Conservation (phyloP, 2,888 invertebrate genomes). For the Cryptocephalus primarius region DNA sequence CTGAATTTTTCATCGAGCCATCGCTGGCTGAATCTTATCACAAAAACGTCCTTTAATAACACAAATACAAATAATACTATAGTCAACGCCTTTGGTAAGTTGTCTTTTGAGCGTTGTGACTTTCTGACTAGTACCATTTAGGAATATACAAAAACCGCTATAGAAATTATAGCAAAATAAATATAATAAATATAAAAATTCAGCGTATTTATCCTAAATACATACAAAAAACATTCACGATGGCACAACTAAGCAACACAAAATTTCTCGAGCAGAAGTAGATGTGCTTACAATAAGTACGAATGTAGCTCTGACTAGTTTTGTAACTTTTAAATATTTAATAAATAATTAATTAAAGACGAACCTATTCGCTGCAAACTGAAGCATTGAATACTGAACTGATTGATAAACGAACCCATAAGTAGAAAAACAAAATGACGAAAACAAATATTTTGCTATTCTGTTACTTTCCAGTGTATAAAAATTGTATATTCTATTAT, state of each 20-base stretch:
- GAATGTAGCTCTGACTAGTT: constrained; percentile 40
- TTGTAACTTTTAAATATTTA: constrained; percentile 33
- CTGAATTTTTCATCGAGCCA: too few relatives aligned
- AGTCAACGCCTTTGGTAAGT: neutral
- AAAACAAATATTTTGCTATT: too few relatives aligned
- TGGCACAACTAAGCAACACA: too few relatives aligned
- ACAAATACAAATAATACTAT: too few relatives aligned
- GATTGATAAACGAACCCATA: too few relatives aligned
- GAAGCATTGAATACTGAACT: too few relatives aligned
- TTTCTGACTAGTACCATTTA: constrained; percentile 31
- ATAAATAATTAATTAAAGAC: constrained; percentile 25
- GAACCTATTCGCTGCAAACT: too few relatives aligned
- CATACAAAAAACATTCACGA: neutral
- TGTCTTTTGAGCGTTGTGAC: constrained; percentile 20
- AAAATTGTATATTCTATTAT: too few relatives aligned
- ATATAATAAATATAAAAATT: constrained; percentile 16
- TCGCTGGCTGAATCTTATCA: too few relatives aligned
- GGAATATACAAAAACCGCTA: constrained; percentile 35
- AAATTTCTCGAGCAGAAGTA: neutral
- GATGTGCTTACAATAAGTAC: constrained; percentile 34
- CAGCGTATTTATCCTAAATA: constrained; percentile 14
- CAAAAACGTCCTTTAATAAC: too few relatives aligned
- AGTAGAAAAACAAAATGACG: too few relatives aligned
- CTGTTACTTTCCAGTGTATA: too few relatives aligned
- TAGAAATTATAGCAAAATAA: constrained; percentile 29